Base-by-base conservation (phyloP, 2,888 invertebrate species). In the Netelia virgata region DNA sequence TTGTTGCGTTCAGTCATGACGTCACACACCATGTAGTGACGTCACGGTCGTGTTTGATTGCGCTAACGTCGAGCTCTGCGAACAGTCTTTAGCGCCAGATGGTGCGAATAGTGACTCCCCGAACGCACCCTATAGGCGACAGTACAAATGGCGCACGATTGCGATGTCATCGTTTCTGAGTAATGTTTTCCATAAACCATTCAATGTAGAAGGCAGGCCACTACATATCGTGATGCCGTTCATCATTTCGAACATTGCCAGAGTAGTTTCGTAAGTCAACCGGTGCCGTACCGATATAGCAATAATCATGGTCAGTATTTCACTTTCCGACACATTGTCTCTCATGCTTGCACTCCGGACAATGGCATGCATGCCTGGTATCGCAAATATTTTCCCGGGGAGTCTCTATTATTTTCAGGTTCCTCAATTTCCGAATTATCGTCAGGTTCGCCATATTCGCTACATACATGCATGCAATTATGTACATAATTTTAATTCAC, bases 231-330 rank as follows among this genome's bases (percentile, higher is more conserved):
- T 41, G 3, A 63, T 23, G 14, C 36, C 3, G 10, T 41, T 63
- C 41, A 63, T 63, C 63, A 63, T 63, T 63, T 63, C 10, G 16
- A 63, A 63, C 16, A 63, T 63, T 23, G 36, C 63, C 14, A 63
- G 36, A 16, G 63, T 63, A 14, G 63, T 16, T 63, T 63, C 16
- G 36, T 63, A 63, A 16, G 63, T 63, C 36, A 63, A n/a, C 61
- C 41, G 20, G 64, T 75, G 57, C 53, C 81, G 47, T 16, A 82
- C 68, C 41, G 63, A 36, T 63, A 63, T 63, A 41, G 63, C 41
- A 63, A 63, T 63, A 63, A 63, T 16, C 63, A n/a, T 10, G 63
- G 36, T 41, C 20, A 63, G n/a, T 63, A 63, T 63, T 63, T 63
- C 63, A 14, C 36, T 63, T 63, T 63, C 63, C 41, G 63, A 36